These are phyloP conservation scores for Helogale parvula DNA, from an alignment of 2,113 vertebrate genomes.

Conservation along the genomic window DNA sequence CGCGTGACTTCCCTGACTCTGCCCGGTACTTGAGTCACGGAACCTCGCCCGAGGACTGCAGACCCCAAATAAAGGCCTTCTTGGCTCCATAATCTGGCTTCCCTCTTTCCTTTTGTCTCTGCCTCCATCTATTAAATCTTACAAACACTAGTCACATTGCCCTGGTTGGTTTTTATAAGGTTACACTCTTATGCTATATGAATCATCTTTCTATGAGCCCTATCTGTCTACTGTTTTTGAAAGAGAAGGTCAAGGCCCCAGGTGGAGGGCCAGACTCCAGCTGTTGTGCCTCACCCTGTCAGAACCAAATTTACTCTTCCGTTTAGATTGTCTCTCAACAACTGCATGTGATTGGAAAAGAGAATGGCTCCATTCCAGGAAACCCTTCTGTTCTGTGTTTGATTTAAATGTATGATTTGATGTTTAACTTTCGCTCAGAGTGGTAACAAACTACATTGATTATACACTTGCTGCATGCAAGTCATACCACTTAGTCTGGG, in stretches of 20 bases:
- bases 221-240: constrained; percentile 30
- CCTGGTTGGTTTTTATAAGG: background rate
- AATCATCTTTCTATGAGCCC: background rate
- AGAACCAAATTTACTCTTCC: constrained; percentile 23
- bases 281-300: background rate
- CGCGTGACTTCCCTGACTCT: too few relatives aligned
- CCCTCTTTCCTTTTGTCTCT: too few relatives aligned
- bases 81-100: too few relatives aligned
- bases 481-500: background rate
- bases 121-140: too few relatives aligned
- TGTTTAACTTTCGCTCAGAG: background rate
- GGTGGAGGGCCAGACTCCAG: constrained; percentile 19
- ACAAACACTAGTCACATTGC: background rate
- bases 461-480: constrained; percentile 49
- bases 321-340: background rate
- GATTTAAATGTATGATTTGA: background rate
- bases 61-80: too few relatives aligned
- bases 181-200: background rate
- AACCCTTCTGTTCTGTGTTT: constrained; percentile 3
- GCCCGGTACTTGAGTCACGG: too few relatives aligned
- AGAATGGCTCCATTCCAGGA: constrained; percentile 12
- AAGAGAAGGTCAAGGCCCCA: constrained; percentile 21
- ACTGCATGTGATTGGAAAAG: background rate
- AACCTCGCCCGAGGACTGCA: too few relatives aligned
- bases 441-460: background rate